Conservation (phyloP, 2,797 vertebrate genomes). For the Hyperoplus lanceolatus region DNA sequence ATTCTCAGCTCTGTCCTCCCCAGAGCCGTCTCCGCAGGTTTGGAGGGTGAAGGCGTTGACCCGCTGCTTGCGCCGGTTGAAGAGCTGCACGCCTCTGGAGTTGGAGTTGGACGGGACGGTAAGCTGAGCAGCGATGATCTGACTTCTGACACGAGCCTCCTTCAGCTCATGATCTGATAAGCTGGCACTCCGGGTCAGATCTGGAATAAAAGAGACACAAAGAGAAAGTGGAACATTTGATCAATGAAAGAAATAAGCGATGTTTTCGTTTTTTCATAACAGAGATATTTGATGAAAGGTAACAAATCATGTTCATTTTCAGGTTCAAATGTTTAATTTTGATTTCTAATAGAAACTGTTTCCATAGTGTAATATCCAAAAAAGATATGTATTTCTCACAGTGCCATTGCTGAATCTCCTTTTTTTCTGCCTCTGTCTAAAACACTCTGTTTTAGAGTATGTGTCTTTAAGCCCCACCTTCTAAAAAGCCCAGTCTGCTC, state of each 20-base stretch:
- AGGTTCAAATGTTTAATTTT: too few species aligned
- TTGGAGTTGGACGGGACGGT: conserved; percentile 90
- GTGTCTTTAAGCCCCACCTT: too few species aligned
- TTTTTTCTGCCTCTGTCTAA: too few species aligned
- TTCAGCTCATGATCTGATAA: conserved; percentile 94
- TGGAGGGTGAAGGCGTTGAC: conserved; percentile 91
- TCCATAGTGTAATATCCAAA: too few species aligned
- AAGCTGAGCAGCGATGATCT: conserved; percentile 94
- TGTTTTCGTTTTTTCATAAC: neutral
- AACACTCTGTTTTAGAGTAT: too few species aligned
- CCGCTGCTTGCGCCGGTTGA: conserved; percentile 93
- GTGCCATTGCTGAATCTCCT: too few species aligned
- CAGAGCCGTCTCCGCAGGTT: conserved; percentile 76
- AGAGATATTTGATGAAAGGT: conserved; percentile 20
- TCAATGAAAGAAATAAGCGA: conserved; percentile 30
- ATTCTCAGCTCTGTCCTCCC: conserved; percentile 62
- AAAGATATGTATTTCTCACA: too few species aligned
- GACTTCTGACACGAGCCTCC: conserved; percentile 92
- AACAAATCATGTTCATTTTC: too few species aligned
- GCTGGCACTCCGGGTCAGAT: conserved; percentile 91
- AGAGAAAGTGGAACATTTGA: conserved; percentile 26
- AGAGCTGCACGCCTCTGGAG: conserved; percentile 95
- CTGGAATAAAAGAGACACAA: conserved; percentile 74
- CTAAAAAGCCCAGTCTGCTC: too few species aligned
- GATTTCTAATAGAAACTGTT: too few species aligned